Conservation (phyloP, 2,113 vertebrate genomes). For the Corythoichthys intestinalis region DNA sequence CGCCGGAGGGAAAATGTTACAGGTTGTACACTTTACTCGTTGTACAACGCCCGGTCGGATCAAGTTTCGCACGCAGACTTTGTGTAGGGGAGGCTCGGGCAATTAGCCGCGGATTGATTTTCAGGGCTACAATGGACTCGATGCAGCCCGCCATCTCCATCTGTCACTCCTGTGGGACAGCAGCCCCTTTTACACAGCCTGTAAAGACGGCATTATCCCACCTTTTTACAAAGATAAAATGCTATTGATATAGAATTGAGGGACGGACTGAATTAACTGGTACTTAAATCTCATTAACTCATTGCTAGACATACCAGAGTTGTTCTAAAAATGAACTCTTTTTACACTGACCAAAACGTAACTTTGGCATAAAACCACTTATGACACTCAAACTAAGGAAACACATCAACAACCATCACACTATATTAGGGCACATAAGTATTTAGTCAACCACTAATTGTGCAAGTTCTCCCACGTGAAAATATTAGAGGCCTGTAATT, state of each 20-base stretch:
- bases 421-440: too few species aligned
- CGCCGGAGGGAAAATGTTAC: slow-evolving; percentile 53
- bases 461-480: too few species aligned
- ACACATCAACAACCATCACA: too few species aligned
- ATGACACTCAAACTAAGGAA: too few species aligned
- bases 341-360: too few species aligned
- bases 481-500: too few species aligned
- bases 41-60: slow-evolving; percentile 55
- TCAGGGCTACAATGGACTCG: slow-evolving; percentile 67
- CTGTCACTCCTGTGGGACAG: slow-evolving; percentile 65
- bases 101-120: slow-evolving; percentile 75
- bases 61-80: slow-evolving; percentile 70
- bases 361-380: too few species aligned
- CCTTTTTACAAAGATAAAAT: neutral
- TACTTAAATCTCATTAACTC: too few species aligned
- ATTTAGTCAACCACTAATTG: too few species aligned
- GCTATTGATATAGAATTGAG: neutral
- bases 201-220: neutral
- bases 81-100: slow-evolving; percentile 68
- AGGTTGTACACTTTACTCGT: slow-evolving; percentile 64
- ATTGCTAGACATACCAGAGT: too few species aligned
- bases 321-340: too few species aligned
- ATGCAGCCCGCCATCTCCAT: slow-evolving; percentile 62
- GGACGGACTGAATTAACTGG: too few species aligned
- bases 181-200: neutral